Conservation (phyloP, 2,888 invertebrate genomes). For the Margaritifera margaritifera region DNA sequence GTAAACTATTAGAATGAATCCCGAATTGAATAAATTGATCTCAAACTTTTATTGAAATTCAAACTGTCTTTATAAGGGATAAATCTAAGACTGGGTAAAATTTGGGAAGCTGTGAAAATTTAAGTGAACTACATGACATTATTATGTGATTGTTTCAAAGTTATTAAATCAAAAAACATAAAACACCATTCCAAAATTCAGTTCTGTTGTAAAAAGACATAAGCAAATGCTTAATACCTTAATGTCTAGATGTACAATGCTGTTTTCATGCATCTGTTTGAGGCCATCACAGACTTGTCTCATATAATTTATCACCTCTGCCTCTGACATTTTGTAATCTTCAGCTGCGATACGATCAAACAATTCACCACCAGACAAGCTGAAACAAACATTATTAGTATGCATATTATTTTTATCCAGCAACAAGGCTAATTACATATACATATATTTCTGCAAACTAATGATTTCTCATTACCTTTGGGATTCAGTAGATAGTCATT, state of each 20-base stretch:
- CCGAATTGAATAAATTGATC: too few relatives aligned
- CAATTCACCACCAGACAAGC: slow-evolving; percentile 97
- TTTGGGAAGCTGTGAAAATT: too few relatives aligned
- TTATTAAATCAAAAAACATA: too few relatives aligned
- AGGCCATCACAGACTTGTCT: slow-evolving; percentile 98
- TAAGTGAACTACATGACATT: too few relatives aligned
- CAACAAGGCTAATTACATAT: not conserved
- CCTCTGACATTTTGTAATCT: slow-evolving; percentile 98
- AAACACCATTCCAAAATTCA: too few relatives aligned
- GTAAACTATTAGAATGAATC: too few relatives aligned
- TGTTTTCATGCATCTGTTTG: slow-evolving; percentile 99
- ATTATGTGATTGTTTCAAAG: too few relatives aligned
- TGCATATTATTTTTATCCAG: not conserved
- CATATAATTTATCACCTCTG: slow-evolving; percentile 99
- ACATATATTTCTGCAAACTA: not conserved
- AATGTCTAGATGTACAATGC: slow-evolving; percentile 94
- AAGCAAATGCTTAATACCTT: slow-evolving; percentile 70
- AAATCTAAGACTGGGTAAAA: too few relatives aligned
- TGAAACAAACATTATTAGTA: slow-evolving; percentile 71
- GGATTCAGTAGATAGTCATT: not conserved
- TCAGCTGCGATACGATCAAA: slow-evolving; percentile 99
- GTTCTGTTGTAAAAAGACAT: too few relatives aligned
- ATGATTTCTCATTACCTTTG: too few relatives aligned
- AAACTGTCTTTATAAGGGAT: too few relatives aligned
- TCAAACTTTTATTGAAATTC: too few relatives aligned